Evolutionary conservation across 92 coral and sea anemone genomes (phyloP), one percentile per base, ranked within the genome.

Genomic region (Parazoanthus darwini): DNA sequence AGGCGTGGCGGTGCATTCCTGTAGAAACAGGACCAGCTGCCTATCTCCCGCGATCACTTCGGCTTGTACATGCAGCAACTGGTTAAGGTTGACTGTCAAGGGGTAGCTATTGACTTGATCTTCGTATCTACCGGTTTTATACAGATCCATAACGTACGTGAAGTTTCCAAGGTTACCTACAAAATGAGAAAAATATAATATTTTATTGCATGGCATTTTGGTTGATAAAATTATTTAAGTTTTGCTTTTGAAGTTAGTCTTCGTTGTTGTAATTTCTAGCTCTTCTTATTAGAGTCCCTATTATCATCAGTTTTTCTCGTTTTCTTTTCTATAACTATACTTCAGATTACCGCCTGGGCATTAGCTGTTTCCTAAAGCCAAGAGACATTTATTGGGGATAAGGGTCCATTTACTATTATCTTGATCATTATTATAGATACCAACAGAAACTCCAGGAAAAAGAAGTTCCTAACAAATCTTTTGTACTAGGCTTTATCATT

Each of bases 1-100:
- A 48, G 87, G 87, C 48, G 87, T 84, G 66, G 78, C 78, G 9
- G 50, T 46, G 56, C 87, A 84, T 42, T 84, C 79, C 79, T 33
- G 56, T 46, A 84, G 3, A 33, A 48, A 84, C 43, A 84, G 8
- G 50, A 71, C 79, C 0, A 84, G 78, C 33, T 70, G 42, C 22
- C 23, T 46, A 37, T 84, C 87, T 0, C 78, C 2, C 4, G 78
- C n/a, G 8, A 71, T 84, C 43, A 84, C 42, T 22, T 84, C 67
- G 66, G 78, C 54, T 44, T 37, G 66, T 18, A 54, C 37, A 42
- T 84, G 29, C 48, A 84, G 46, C 59, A 13, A 13, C 56, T 84
- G 87, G 26, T 35, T 48, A 5, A 71, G 87, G 25, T 44, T 46
- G 78, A 84, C 87, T 22, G 10, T 59, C 66, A 84, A 70, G 6